Evolutionary conservation across 64 coral and sea anemone species (phyloP), one percentile per base, ranked within the genome.

Genomic region (Cladopsammia gracilis): DNA sequence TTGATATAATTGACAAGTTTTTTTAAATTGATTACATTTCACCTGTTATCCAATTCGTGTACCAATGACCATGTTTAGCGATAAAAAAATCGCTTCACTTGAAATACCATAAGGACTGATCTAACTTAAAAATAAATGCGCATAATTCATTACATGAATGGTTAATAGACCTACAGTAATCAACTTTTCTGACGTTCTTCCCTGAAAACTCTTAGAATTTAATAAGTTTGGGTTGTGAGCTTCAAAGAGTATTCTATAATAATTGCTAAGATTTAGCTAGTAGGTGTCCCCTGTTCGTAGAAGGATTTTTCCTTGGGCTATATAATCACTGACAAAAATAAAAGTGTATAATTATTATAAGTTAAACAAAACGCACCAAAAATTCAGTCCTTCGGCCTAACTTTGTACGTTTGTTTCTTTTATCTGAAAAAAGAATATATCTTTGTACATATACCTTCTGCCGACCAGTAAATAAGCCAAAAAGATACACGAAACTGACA

Each of bases 1-100:
- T 87, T 93, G 73, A 77, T 45, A 77, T 87, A 76, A 93, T 83
- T 94, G 92, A 75, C 92, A 82, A 94, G 68, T 81, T 83, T 82
- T 56, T 94, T 82, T 57, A 82, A 79, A 83, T 64, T 77, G 58
- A 94, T 89, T 94, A 94, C 76, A 83, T 83, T 83, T 83, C 86
- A 70, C 58, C 87, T 94, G 92, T 94, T 72, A 94, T 66, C 73
- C 52, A 93, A 79, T 84, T 84, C 80, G 62, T n/a, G 80, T 20
- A 43, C 80, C 45, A 47, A 49, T 48, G 80, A 84, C 62, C 18
- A 46, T 48, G 50, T 77, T 77, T 77, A 52, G 75, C 46, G 75
- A 54, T 77, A 45, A 56, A 77, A 70, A 77, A 75, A 56, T 56
- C 53, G 53, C 5, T 56, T 56, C 53, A 56, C 53, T 56, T 56